Conservation (phyloP, 2,888 invertebrate genomes). For the Hesperia comma region DNA sequence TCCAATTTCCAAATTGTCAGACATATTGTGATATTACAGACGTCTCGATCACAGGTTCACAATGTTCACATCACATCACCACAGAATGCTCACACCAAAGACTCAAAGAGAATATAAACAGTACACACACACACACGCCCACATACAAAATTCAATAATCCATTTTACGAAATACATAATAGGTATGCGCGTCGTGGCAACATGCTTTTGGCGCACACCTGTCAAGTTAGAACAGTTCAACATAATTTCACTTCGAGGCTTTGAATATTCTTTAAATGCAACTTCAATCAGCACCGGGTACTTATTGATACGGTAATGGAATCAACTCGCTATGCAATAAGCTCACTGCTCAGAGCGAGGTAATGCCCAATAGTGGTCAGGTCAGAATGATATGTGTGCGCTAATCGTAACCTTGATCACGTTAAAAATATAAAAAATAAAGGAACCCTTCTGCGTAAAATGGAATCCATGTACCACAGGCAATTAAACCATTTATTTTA, state of each 20-base stretch:
- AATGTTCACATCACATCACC: conserved; percentile 43
- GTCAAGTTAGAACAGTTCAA: no score
- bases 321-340: no score
- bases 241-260: no score
- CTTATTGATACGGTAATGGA: no score
- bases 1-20: conserved; percentile 83
- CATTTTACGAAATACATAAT: conserved; percentile 56
- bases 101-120: conserved; percentile 12
- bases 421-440: conserved; percentile 38
- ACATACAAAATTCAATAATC: conserved; percentile 66
- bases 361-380: no score
- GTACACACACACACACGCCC: conserved; percentile 43
- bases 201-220: background rate
- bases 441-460: conserved; percentile 57
- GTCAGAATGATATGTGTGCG: no score
- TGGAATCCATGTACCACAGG: conserved; percentile 43
- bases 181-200: conserved; percentile 30
- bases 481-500: no score
- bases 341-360: no score
- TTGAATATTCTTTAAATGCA: no score
- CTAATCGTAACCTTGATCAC: no score
- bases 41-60: conserved; percentile 68
- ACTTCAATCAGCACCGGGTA: no score
- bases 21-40: conserved; percentile 79
- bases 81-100: conserved; percentile 36